phyloP scores from a whole-genome alignment of 1,140 invertebrate genomes.

The Venturia canescens region DNA sequence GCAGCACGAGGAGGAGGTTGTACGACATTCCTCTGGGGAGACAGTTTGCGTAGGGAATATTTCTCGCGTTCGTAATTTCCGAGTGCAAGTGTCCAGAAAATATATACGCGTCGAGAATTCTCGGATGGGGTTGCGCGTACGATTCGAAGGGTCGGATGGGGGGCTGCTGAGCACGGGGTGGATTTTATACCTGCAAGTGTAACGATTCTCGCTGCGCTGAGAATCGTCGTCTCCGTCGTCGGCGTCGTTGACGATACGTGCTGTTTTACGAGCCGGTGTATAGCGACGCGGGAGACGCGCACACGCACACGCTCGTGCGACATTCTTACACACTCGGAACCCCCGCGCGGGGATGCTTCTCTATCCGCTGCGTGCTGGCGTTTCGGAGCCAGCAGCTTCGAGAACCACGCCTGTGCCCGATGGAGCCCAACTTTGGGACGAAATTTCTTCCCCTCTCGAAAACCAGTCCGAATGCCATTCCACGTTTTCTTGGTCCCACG shows the following conservation, averaged over 20 bases:
- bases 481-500: background rate
- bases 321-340: conserved; percentile 1
- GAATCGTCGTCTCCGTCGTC: conserved; percentile 32
- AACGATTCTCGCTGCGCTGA: conserved; percentile 18
- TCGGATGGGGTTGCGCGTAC: conserved; percentile 8
- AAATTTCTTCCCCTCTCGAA: conserved; percentile 25
- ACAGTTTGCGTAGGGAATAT: conserved; percentile 15
- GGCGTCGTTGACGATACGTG: conserved; percentile 34
- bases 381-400: conserved; percentile 11
- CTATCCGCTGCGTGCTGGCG: conserved; percentile 2
- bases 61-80: conserved; percentile 34
- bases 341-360: conserved; percentile 11
- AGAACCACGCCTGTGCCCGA: conserved; percentile 31
- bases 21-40: background rate
- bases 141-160: background rate
- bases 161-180: background rate
- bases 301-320: background rate
- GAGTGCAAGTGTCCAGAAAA: conserved; percentile 43
- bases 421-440: conserved; percentile 17
- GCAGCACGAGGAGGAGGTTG: background rate
- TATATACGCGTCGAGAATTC: conserved; percentile 1
- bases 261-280: conserved; percentile 40
- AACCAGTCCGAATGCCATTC: conserved; percentile 28
- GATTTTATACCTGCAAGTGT: conserved; percentile 39
- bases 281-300: conserved; percentile 16